Base-by-base conservation (phyloP, 2,797 vertebrate species). In the Pipistrellus pipistrellus region DNA sequence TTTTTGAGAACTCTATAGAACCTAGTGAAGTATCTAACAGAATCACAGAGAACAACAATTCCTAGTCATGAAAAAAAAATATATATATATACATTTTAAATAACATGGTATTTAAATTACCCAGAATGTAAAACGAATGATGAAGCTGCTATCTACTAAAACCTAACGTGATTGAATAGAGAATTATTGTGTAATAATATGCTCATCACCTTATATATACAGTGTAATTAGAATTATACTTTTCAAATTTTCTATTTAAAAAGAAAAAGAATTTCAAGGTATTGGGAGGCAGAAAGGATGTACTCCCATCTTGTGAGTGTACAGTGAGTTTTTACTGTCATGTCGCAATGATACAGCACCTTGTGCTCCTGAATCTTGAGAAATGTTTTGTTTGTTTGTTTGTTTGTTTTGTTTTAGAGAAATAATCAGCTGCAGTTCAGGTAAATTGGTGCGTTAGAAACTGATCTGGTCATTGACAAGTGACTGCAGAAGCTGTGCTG, bases 381-480 rank as follows among this genome's bases (percentile, higher is more conserved):
- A 96, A 96, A 78, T 83, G 86, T 25, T 95, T 96, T 41, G 38
- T 41, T 41, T 41, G 38, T 41, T 41, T 41, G 38, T 72, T 97
- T 41, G 38, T 72, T 97, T 96, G 72, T 96, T 96, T 96, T 96
- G 96, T 96, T 96, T 89, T 97, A 97, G 92, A 97, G 96, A 97
- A 97, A 95, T 97, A 97, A 98, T 97, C 96, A 97, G 95, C 96
- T 96, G 96, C 93, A 96, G 95, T 94, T 97, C 95, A 97, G 96
- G 97, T 98, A 97, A 97, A 97, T 85, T 96, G 95, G 97, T 97
- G 95, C 88, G 71, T 98, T 96, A 97, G 97, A 96, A 97, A 97
- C 96, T 41, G 53, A 96, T 97, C 96, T 98, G 97, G 97, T 97
- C 97, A 98, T 93, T 98, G 98, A 98, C 97, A 97, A 98, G 96